A percentile compares a stretch with the other conserved stretches of the same genome.
Conservation (phyloP, 2,797 vertebrate species). For the Tarsius wallacei region DNA sequence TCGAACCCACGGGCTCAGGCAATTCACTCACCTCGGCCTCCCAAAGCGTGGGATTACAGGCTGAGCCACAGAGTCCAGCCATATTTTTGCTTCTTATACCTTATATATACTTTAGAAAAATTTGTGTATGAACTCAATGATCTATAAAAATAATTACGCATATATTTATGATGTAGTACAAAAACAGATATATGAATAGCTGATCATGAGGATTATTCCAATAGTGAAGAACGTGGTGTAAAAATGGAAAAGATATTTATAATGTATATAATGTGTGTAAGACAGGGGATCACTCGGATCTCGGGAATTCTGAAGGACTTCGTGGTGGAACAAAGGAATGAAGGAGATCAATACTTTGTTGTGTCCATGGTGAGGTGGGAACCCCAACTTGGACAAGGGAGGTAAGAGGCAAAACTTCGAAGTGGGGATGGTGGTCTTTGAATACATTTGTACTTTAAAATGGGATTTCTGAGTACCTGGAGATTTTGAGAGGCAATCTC, state of each 20-base stretch:
- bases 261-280: accelerated
- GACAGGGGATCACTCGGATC: accelerated
- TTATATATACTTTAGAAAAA: neutral
- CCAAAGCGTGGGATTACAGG: too few species aligned
- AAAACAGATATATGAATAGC: accelerated
- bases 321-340: neutral
- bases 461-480: neutral
- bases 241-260: too few species aligned
- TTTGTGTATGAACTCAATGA: neutral
- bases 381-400: neutral
- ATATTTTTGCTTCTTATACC: neutral
- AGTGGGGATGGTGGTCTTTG: accelerated
- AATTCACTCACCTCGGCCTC: too few species aligned
- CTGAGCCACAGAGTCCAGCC: too few species aligned
- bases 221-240: accelerated
- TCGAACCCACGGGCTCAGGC: too few species aligned
- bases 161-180: accelerated
- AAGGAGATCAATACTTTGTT: neutral
- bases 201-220: too few species aligned
- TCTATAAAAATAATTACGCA: neutral
- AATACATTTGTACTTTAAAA: neutral
- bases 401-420: neutral
- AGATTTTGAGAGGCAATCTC: accelerated
- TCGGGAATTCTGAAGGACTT: neutral
- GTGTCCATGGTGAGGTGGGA: neutral